Evolutionary conservation across 2,888 invertebrate species (phyloP).

Genomic region (Yponomeuta plumbellus): DNA sequence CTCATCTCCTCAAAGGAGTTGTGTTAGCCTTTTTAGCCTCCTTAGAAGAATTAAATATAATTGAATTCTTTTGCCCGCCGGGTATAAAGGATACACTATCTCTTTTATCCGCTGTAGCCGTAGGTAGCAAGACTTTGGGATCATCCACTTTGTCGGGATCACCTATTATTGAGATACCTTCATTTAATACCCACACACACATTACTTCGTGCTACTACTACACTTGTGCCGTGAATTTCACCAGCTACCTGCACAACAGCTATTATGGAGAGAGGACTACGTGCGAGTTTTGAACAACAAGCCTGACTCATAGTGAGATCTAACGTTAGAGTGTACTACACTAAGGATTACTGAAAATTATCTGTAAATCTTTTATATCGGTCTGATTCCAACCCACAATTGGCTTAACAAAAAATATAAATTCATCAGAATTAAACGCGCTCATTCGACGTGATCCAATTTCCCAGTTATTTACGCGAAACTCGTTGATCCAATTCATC

Average conservation of each 20-base stretch:
- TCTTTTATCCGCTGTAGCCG: slow-evolving; percentile 54
- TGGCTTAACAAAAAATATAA: not conserved
- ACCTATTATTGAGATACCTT: not conserved
- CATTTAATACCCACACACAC: not conserved
- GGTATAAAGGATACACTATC: slow-evolving; percentile 60
- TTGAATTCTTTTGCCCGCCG: slow-evolving; percentile 68
- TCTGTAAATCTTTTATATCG: not conserved
- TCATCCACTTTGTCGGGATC: slow-evolving; percentile 32
- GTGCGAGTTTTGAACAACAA: not conserved
- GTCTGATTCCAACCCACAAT: not conserved
- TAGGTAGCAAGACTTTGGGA: slow-evolving; percentile 21
- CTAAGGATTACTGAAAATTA: too few relatives aligned
- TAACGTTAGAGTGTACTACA: too few relatives aligned
- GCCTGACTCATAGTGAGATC: not conserved
- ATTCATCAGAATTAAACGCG: not conserved
- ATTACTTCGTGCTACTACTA: not conserved
- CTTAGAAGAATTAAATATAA: slow-evolving; percentile 59
- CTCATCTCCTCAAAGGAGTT: slow-evolving; percentile 60
- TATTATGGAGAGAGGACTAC: not conserved
- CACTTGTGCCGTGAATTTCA: not conserved
- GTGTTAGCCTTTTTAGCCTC: slow-evolving; percentile 67
- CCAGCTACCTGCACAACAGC: not conserved
- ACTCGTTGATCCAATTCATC: not conserved
- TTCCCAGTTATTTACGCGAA: not conserved
- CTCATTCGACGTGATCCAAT: not conserved